phyloP scores from a whole-genome alignment of 2,113 vertebrate genomes.

The Gopherus flavomarginatus region DNA sequence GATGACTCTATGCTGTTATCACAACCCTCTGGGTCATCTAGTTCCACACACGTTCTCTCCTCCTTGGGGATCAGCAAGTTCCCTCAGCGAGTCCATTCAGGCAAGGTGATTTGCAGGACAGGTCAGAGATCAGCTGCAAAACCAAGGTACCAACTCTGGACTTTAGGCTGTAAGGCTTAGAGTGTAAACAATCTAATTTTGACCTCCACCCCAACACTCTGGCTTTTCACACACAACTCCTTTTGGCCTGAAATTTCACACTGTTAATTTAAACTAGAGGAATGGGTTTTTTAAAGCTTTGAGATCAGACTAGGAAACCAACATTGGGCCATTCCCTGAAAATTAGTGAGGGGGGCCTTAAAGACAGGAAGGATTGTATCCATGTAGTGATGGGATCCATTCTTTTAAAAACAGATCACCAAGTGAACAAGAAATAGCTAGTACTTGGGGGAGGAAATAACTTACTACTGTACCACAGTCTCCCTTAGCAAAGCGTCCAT shows the following conservation, averaged over 20 bases:
- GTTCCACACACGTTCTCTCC: not conserved
- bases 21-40: not conserved
- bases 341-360: rapidly evolving
- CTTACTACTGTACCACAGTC: rapidly evolving
- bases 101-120: not conserved
- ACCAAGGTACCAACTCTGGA: not conserved
- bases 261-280: not conserved
- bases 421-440: rapidly evolving
- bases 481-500: not conserved
- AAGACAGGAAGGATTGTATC: rapidly evolving
- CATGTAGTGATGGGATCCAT: not conserved
- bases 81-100: not conserved
- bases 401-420: not conserved
- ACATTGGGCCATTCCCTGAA: rapidly evolving
- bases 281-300: not conserved
- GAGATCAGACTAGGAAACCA: not conserved
- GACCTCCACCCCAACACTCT: not conserved
- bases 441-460: not conserved
- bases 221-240: constrained; percentile 14
- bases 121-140: not conserved
- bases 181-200: not conserved
- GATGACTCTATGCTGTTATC: not conserved
- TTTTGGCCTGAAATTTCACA: not conserved
- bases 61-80: not conserved
- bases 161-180: not conserved